Percentiles rank a stretch among this genome's conserved stretches.
phyloP scores from a whole-genome alignment of 2,797 vertebrate genomes.

The Arrhamphus sclerolepis region DNA sequence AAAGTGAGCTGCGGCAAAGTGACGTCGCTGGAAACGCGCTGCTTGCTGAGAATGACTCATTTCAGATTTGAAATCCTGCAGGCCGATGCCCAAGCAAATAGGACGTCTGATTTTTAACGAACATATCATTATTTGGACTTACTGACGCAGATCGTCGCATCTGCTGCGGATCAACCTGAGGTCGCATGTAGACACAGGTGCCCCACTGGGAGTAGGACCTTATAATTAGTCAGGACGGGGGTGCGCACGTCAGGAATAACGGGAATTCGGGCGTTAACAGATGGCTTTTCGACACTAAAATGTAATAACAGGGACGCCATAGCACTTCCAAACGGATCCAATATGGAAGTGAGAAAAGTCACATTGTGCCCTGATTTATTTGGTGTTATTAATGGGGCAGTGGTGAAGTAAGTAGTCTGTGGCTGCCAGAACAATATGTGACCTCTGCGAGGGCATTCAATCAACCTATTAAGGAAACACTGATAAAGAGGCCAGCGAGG shows the following conservation, averaged over 20 bases:
- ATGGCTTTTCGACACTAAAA: slow-evolving; percentile 50
- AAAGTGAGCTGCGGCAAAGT: slow-evolving; percentile 31
- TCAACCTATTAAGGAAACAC: slow-evolving; percentile 73
- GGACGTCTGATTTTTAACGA: not conserved
- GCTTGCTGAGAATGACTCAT: slow-evolving; percentile 24
- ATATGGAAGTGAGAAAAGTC: slow-evolving; percentile 69
- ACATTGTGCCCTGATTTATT: slow-evolving; percentile 74
- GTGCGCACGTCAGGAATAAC: slow-evolving; percentile 48
- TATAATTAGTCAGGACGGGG: slow-evolving; percentile 65
- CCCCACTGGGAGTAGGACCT: slow-evolving; percentile 36
- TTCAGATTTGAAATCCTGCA: slow-evolving; percentile 24
- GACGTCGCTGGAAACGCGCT: slow-evolving; percentile 19
- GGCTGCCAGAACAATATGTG: slow-evolving; percentile 77
- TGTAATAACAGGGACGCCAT: slow-evolving; percentile 68
- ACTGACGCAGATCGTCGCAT: slow-evolving; percentile 25
- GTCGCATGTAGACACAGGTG: slow-evolving; percentile 43
- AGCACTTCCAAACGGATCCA: slow-evolving; percentile 54
- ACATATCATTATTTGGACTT: not conserved
- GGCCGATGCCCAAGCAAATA: not conserved
- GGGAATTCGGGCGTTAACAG: slow-evolving; percentile 53
- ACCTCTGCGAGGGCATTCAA: slow-evolving; percentile 80
- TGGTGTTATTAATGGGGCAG: slow-evolving; percentile 75
- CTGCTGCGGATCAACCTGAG: slow-evolving; percentile 34
- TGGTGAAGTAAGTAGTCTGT: slow-evolving; percentile 72
- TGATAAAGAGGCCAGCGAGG: slow-evolving; percentile 73